Evolutionary conservation across 2,113 vertebrate species (phyloP), one percentile per base, ranked within the genome.

Genomic region (Bufo gargarizans): DNA sequence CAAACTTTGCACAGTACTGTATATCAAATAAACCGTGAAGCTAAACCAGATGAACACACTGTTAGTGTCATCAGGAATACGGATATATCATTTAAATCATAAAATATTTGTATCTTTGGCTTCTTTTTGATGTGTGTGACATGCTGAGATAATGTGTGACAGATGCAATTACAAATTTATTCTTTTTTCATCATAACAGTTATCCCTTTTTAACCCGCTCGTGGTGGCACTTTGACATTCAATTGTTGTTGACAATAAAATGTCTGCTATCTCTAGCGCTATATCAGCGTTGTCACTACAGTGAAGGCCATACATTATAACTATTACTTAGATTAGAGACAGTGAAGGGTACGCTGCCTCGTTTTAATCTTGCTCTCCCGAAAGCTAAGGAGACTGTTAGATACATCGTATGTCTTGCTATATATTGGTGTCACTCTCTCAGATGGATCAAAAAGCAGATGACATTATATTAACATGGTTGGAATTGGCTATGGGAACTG

Each of bases 391-490:
- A 20, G 59, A 43, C 76, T 86, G 47, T 86, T 45, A 79, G 20
- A 55, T 59, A 69, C 76, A 71, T 61, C 12, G 49, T 67, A 79
- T 86, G 59, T 80, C 85, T 86, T 69, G 58, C 45, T 49, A 50
- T 77, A 77, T 86, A 65, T 86, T 47, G 53, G 56, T 78, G 85
- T 86, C 85, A 65, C 20, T 10, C 85, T 86, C 74, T 86, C 85
- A 67, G 58, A 49, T 56, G 5, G 65, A 65, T 78, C 55, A 59
- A 19, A 77, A 80, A 67, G 61, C 49, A 69, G 77, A 69, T 79
- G 76, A 80, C 77, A 80, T 84, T 84, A 86, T 43, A 65, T 53
- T 86, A 79, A 55, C 58, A 79, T 67, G 45, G 85, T 79, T 56
- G 76, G 78, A 79, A 53, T 86, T 45, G 76, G 59, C 85, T 53